These are phyloP conservation scores for Melanotaenia maccullochi DNA, from an alignment of 2,797 vertebrate genomes.

Conservation along the genomic window DNA sequence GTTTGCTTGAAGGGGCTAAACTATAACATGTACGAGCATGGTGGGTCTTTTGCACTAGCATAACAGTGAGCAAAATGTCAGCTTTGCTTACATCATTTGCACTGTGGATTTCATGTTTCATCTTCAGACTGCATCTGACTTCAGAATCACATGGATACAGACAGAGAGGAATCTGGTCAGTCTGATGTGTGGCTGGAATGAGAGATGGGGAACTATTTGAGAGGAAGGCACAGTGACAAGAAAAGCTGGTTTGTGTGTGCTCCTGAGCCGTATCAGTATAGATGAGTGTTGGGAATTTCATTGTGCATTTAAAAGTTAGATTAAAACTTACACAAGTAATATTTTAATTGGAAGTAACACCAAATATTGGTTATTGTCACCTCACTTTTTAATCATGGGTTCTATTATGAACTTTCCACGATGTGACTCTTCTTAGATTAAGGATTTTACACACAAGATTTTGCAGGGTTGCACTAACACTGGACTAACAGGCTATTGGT, in stretches of 20 bases:
- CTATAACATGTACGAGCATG: slow-evolving; percentile 5
- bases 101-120: slow-evolving; percentile 51
- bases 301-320: slow-evolving; percentile 5
- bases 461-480: slow-evolving; percentile 13
- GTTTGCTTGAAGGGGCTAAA: not conserved
- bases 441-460: slow-evolving; percentile 16
- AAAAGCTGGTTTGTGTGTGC: slow-evolving; percentile 49
- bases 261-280: slow-evolving; percentile 15
- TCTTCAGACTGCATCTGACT: slow-evolving; percentile 49
- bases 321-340: not conserved
- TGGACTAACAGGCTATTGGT: slow-evolving; percentile 9
- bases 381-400: not conserved
- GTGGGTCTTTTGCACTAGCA: slow-evolving; percentile 22
- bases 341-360: not conserved
- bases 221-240: slow-evolving; percentile 40
- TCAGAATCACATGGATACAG: slow-evolving; percentile 50
- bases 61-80: slow-evolving; percentile 49
- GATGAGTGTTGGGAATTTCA: slow-evolving; percentile 28
- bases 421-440: slow-evolving; percentile 3
- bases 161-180: slow-evolving; percentile 66
- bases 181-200: slow-evolving; percentile 58
- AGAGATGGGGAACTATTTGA: slow-evolving; percentile 64
- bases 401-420: not conserved
- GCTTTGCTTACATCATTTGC: slow-evolving; percentile 52
- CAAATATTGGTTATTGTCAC: not conserved